These are phyloP conservation scores for Paraescarpia echinospica DNA, from an alignment of 1,140 invertebrate genomes.

Conservation along the genomic window DNA sequence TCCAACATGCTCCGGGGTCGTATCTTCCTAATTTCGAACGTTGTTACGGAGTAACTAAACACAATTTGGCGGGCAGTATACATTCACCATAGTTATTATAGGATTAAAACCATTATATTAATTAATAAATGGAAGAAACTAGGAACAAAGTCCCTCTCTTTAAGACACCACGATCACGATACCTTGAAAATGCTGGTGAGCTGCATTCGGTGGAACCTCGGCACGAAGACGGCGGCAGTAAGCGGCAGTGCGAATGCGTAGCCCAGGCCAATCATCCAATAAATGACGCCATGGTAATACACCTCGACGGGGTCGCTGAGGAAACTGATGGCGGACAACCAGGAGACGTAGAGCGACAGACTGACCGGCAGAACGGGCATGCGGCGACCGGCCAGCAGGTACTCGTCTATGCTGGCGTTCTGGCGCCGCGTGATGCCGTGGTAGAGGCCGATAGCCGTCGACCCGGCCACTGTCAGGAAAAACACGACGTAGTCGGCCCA, in stretches of 20 bases:
- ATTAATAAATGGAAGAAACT: too few relatives aligned
- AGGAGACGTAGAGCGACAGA: constrained; percentile 64
- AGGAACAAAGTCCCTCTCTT: too few relatives aligned
- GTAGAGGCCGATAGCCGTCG: too few relatives aligned
- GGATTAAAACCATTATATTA: too few relatives aligned
- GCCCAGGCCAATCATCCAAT: constrained; percentile 37
- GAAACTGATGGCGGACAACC: constrained; percentile 86
- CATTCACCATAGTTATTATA: too few relatives aligned
- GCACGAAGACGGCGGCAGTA: too few relatives aligned
- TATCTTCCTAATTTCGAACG: too few relatives aligned
- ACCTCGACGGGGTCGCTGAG: constrained; percentile 85
- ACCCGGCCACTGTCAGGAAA: constrained; percentile 43
- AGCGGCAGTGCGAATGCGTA: constrained; percentile 41
- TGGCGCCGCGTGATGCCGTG: constrained; percentile 39
- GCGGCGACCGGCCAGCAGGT: constrained; percentile 31
- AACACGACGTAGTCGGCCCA: constrained; percentile 54
- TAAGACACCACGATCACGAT: too few relatives aligned
- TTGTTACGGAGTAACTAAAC: too few relatives aligned
- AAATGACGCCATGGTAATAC: constrained; percentile 61
- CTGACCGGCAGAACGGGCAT: constrained; percentile 40
- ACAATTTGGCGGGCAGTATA: too few relatives aligned
- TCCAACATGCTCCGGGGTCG: too few relatives aligned
- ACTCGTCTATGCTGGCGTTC: constrained; percentile 32
- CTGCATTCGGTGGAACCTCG: constrained; percentile 50
- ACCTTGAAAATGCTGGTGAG: constrained; percentile 55